phyloP scores from a whole-genome alignment of 1,140 invertebrate species.

The Orius laevigatus region DNA sequence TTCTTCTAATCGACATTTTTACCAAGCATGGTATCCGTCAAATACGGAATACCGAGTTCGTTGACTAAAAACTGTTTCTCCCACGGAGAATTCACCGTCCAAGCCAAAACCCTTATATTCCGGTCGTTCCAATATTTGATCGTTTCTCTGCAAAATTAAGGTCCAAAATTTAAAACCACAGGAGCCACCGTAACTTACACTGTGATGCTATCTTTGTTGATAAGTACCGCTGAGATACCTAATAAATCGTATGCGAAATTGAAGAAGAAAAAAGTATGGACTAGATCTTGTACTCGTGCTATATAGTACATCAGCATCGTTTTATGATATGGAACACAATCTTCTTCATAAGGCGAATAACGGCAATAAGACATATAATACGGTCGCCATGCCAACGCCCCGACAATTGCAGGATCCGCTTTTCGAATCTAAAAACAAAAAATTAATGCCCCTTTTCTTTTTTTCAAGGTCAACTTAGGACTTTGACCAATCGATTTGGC shows the following conservation, averaged over 20 bases:
- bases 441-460: no score
- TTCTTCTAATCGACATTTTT: background rate
- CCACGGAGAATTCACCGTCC: conserved; percentile 45
- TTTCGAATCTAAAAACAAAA: conserved; percentile 38
- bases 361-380: conserved; percentile 31
- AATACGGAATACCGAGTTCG: conserved; percentile 38
- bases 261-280: conserved; percentile 36
- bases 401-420: conserved; percentile 42
- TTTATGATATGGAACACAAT: conserved; percentile 18
- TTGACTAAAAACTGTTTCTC: conserved; percentile 43
- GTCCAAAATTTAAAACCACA: conserved; percentile 9
- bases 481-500: no score
- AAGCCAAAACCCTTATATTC: conserved; percentile 39
- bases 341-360: conserved; percentile 28
- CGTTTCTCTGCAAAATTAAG: conserved; percentile 32
- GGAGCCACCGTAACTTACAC: conserved; percentile 36
- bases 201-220: conserved; percentile 50
- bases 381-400: conserved; percentile 42
- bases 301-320: conserved; percentile 3
- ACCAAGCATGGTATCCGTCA: conserved; percentile 43
- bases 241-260: conserved; percentile 34
- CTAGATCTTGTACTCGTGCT: conserved; percentile 29
- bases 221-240: conserved; percentile 43
- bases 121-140: conserved; percentile 35
- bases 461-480: no score